Conservation (phyloP, 2,797 vertebrate species). For the Leptoclinus maculatus region DNA sequence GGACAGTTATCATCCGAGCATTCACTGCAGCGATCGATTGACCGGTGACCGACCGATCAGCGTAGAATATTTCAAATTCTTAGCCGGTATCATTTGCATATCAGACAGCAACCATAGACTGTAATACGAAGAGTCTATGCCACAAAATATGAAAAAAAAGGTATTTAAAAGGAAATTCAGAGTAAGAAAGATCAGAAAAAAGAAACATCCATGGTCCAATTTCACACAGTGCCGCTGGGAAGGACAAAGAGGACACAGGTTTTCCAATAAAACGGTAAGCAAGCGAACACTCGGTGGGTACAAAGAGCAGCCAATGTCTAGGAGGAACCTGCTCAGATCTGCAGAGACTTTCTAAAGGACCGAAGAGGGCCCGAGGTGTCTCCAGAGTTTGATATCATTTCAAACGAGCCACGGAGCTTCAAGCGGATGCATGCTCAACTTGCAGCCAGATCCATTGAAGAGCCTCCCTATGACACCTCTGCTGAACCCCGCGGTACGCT, state of each 20-base stretch:
- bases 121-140: background rate
- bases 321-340: constrained; percentile 21
- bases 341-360: constrained; percentile 19
- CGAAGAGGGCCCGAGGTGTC: constrained; percentile 28
- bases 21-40: background rate
- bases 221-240: constrained; percentile 14
- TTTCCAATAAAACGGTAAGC: constrained; percentile 25
- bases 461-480: constrained; percentile 45
- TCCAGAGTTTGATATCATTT: constrained; percentile 44
- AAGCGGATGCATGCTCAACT: constrained; percentile 62
- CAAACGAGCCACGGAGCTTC: constrained; percentile 42
- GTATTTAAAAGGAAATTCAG: background rate
- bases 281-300: constrained; percentile 10
- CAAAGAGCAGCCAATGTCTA: constrained; percentile 2
- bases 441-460: constrained; percentile 57
- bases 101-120: too few relatives aligned
- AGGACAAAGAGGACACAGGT: constrained; percentile 29
- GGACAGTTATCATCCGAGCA: background rate
- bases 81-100: too few relatives aligned
- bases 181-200: background rate
- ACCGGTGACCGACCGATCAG: too few relatives aligned
- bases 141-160: background rate
- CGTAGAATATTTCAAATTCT: background rate
- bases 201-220: background rate
- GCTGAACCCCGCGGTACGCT: constrained; percentile 55